phyloP scores from a whole-genome alignment of 2,113 vertebrate species.

The Micronycteris hirsuta region DNA sequence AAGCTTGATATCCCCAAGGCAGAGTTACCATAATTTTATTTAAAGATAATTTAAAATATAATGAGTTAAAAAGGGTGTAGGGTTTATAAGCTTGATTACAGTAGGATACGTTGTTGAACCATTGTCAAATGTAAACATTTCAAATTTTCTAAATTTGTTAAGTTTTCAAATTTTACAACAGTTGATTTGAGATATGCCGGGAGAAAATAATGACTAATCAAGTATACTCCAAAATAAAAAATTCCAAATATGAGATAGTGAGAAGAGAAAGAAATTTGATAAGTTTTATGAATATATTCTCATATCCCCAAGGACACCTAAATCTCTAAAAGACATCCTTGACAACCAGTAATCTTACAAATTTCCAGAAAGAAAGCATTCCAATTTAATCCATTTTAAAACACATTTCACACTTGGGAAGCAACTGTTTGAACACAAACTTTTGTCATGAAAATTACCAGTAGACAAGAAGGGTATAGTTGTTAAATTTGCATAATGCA shows the following conservation, averaged over 20 bases:
- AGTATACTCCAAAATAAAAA: neutral
- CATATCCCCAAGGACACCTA: neutral
- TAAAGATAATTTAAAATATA: neutral
- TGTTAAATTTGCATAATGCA: constrained; percentile 72
- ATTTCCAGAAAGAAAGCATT: neutral
- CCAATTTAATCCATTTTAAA: neutral
- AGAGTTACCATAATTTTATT: neutral
- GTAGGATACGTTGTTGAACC: neutral
- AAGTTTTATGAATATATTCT: neutral
- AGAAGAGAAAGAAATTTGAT: neutral
- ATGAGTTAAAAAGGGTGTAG: neutral
- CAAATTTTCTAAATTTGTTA: neutral
- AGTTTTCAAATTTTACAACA: neutral
- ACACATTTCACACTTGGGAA: neutral
- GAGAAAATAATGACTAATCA: neutral
- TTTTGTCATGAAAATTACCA: constrained; percentile 62
- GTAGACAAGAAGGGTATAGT: constrained; percentile 46
- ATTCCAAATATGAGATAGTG: neutral
- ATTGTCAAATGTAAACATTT: neutral
- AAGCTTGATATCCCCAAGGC: neutral
- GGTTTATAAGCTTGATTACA: neutral
- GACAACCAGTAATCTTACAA: neutral
- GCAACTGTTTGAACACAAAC: constrained; percentile 21
- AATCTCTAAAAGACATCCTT: neutral
- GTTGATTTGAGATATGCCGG: neutral